A percentile compares a stretch with the other conserved stretches of the same genome.
These are phyloP conservation scores for Torymus tubicola DNA, from an alignment of 2,888 invertebrate genomes.

Conservation along the genomic window DNA sequence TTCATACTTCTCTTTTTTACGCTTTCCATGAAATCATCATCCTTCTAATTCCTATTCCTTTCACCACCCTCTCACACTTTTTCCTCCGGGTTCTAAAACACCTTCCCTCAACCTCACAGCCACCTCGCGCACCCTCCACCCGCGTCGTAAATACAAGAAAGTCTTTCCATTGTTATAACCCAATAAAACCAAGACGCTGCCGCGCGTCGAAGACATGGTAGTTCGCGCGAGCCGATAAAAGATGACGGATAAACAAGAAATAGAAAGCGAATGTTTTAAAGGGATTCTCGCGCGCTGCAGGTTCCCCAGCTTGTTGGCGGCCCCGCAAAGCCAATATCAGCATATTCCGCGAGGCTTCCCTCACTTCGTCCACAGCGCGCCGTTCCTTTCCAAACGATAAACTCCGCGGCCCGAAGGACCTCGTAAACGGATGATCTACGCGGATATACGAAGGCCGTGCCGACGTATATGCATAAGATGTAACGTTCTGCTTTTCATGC, in stretches of 20 bases:
- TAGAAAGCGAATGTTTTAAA: slow-evolving; percentile 44
- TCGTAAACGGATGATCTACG: slow-evolving; percentile 58
- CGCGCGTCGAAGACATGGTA: neutral
- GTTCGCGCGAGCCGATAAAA: slow-evolving; percentile 18
- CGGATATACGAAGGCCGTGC: slow-evolving; percentile 12
- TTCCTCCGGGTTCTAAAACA: too few species aligned
- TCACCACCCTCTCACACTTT: too few species aligned
- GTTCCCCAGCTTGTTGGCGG: slow-evolving; percentile 47
- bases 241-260: slow-evolving; percentile 44
- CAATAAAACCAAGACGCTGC: slow-evolving; percentile 31
- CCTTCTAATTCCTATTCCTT: neutral
- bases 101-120: too few species aligned
- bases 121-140: too few species aligned
- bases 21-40: too few species aligned
- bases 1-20: too few species aligned
- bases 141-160: slow-evolving; percentile 26
- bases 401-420: slow-evolving; percentile 42
- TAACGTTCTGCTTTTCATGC: slow-evolving; percentile 22
- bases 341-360: slow-evolving; percentile 47
- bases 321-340: slow-evolving; percentile 54
- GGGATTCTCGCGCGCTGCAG: slow-evolving; percentile 10
- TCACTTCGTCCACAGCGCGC: slow-evolving; percentile 1
- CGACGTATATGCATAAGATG: slow-evolving; percentile 31
- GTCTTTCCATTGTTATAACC: slow-evolving; percentile 29
- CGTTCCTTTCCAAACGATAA: slow-evolving; percentile 56